Percentiles rank a stretch among this genome's conserved stretches.
Conservation (phyloP, 2,888 invertebrate genomes). For the Eurois occulta region DNA sequence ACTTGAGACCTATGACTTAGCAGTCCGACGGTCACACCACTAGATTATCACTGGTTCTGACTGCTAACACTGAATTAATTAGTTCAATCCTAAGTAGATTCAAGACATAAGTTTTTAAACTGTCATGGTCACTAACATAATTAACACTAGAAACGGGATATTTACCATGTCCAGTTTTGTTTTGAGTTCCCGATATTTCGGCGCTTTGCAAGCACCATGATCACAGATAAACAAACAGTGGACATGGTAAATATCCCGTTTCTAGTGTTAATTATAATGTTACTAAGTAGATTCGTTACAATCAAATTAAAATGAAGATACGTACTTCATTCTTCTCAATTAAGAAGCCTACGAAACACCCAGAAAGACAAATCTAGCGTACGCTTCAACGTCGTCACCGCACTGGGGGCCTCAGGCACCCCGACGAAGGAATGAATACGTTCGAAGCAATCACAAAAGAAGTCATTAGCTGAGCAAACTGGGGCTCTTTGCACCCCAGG, state of each 20-base stretch:
- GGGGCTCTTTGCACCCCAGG: slow-evolving; percentile 23
- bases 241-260: no score
- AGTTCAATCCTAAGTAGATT: background rate
- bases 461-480: slow-evolving; percentile 71
- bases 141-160: no score
- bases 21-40: no score
- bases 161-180: no score
- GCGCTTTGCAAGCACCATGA: no score
- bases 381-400: background rate
- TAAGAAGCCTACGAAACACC: background rate
- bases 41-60: background rate
- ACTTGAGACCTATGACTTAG: no score
- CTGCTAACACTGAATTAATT: background rate
- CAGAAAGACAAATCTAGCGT: slow-evolving; percentile 8
- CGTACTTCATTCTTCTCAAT: background rate
- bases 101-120: no score
- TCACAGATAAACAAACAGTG: no score
- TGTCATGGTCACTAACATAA: no score
- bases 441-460: slow-evolving; percentile 70
- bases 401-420: slow-evolving; percentile 21
- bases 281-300: background rate
- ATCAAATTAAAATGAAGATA: background rate
- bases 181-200: no score
- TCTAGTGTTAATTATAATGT: no score
- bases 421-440: slow-evolving; percentile 41